phyloP scores from a whole-genome alignment of 2,113 vertebrate genomes.

The Puntigrus tetrazona region DNA sequence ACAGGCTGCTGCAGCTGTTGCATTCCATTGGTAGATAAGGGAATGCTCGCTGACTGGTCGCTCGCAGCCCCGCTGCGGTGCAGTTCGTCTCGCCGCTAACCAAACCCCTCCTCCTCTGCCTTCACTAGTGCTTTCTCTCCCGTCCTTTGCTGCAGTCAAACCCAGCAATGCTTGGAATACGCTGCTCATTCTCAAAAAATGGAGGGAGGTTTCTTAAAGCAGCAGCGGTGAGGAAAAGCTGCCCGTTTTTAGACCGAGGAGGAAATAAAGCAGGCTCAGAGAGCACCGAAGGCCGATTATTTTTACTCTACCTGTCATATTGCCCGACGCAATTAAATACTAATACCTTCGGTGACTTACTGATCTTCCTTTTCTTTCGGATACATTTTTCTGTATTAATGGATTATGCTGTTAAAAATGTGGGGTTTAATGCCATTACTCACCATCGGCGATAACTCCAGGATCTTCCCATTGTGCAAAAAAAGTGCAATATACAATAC shows the following conservation, averaged over 20 bases:
- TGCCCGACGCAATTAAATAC: background rate
- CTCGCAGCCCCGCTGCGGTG: conserved; percentile 73
- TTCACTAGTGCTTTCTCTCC: conserved; percentile 18
- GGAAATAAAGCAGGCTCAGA: background rate
- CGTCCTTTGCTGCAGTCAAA: conserved; percentile 45
- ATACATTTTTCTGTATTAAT: background rate
- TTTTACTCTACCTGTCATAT: background rate
- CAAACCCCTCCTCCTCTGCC: conserved; percentile 34
- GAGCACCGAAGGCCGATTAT: background rate
- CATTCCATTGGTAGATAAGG: conserved; percentile 93
- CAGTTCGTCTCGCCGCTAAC: conserved; percentile 67
- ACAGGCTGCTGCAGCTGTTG: conserved; percentile 82
- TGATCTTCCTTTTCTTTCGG: background rate
- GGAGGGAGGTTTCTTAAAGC: conserved; percentile 67
- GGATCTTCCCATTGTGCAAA: background rate
- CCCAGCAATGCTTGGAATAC: conserved; percentile 23
- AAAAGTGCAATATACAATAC: too few species aligned
- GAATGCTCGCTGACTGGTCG: conserved; percentile 77
- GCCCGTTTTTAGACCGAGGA: background rate
- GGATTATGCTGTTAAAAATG: background rate
- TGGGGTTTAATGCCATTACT: background rate
- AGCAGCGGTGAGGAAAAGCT: conserved; percentile 61
- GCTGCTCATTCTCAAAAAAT: conserved; percentile 70
- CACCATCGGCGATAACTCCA: background rate
- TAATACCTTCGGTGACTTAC: background rate